phyloP scores from a whole-genome alignment of 2,888 invertebrate species.

The Vanessa cardui region DNA sequence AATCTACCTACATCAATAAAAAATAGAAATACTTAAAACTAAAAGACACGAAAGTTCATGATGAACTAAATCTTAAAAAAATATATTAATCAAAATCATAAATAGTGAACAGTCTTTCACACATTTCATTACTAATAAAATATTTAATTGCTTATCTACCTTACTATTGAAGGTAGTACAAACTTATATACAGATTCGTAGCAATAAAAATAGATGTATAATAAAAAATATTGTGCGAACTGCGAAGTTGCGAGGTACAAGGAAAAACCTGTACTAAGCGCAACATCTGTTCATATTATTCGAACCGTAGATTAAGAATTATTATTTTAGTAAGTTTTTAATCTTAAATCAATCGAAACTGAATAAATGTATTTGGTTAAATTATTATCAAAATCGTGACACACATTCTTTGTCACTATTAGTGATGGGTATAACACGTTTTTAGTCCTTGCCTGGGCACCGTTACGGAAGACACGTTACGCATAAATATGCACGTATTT shows the following conservation, averaged over 20 bases:
- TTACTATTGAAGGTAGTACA: not conserved
- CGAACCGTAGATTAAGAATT: not conserved
- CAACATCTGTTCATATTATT: not conserved
- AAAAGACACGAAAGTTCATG: too few relatives aligned
- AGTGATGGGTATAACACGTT: conserved; percentile 49
- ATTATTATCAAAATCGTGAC: conserved; percentile 18
- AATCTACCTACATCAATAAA: too few relatives aligned
- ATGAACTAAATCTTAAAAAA: too few relatives aligned
- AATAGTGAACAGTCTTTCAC: too few relatives aligned
- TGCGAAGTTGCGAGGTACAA: not conserved
- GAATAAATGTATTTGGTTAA: not conserved
- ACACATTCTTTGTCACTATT: conserved; percentile 17
- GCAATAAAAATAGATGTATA: not conserved
- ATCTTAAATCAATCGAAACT: not conserved
- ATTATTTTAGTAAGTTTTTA: not conserved
- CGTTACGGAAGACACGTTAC: conserved; percentile 74
- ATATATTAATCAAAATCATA: too few relatives aligned
- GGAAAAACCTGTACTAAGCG: conserved; percentile 9
- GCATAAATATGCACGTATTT: conserved; percentile 79
- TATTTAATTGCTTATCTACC: too few relatives aligned
- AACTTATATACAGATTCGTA: not conserved
- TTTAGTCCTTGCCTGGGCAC: conserved; percentile 68
- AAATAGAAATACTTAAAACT: too few relatives aligned
- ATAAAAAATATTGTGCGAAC: not conserved
- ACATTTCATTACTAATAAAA: too few relatives aligned